A percentile compares a stretch with the other conserved stretches of the same genome.
Evolutionary conservation across 2,888 invertebrate species (phyloP).

Genomic region (Acanthococcus lagerstroemiae): DNA sequence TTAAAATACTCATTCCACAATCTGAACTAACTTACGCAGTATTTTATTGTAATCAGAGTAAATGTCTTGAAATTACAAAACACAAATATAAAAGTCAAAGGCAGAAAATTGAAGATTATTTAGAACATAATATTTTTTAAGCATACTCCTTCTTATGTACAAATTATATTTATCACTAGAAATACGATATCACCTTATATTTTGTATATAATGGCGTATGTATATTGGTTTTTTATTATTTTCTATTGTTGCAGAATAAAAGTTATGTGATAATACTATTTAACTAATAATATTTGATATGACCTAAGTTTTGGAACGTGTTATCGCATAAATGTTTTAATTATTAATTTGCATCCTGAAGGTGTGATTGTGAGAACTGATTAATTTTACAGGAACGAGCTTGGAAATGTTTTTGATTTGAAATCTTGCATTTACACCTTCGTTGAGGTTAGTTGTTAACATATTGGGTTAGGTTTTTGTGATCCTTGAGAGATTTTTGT

Average conservation of each 20-base stretch:
- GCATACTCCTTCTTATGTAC: not conserved
- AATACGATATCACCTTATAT: not conserved
- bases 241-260: not conserved
- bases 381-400: no score
- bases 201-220: not conserved
- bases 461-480: not conserved
- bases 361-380: no score
- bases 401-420: no score
- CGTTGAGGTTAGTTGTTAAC: not conserved
- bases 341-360: not conserved
- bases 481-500: not conserved
- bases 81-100: no score
- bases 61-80: no score
- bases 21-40: no score
- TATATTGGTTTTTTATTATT: not conserved
- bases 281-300: not conserved
- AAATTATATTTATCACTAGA: not conserved
- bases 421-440: not conserved
- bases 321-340: not conserved
- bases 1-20: slow-evolving; percentile 21
- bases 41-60: no score
- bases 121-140: not conserved
- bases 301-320: no score
- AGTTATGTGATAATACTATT: not conserved
- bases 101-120: no score